phyloP scores from a whole-genome alignment of 2,113 vertebrate genomes.

The Melanostigma gelatinosum region DNA sequence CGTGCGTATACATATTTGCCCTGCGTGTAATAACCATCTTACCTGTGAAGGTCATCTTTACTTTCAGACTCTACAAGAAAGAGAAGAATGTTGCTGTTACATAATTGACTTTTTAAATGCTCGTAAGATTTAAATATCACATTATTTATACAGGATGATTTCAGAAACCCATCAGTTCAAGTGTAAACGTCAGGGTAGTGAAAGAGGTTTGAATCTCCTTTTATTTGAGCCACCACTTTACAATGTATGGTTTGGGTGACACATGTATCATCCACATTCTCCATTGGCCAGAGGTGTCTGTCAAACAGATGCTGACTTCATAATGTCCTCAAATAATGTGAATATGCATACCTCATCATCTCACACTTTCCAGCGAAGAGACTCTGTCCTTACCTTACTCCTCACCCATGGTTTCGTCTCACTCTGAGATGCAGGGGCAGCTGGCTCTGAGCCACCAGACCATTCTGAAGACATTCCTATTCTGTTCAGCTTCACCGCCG shows the following conservation, averaged over 20 bases:
- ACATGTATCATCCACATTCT: not conserved
- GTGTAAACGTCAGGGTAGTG: not conserved
- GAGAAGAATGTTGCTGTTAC: not conserved
- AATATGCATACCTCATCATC: not conserved
- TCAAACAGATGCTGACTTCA: not conserved
- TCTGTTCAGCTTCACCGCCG: conserved; percentile 39
- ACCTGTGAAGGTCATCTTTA: conserved; percentile 72
- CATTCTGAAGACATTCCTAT: conserved; percentile 84
- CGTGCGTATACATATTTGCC: not conserved
- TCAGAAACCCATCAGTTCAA: not conserved
- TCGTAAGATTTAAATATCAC: not conserved
- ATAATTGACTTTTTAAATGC: not conserved
- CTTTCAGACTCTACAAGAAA: conserved; percentile 75
- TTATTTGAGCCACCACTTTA: not conserved
- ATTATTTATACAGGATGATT: not conserved
- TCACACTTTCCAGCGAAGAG: not conserved
- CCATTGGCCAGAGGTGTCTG: not conserved
- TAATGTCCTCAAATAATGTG: not conserved
- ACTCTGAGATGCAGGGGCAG: conserved; percentile 1
- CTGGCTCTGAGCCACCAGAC: conserved; percentile 74
- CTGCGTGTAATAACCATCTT: conserved; percentile 23
- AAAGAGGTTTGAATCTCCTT: not conserved
- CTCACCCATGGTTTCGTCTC: conserved; percentile 63
- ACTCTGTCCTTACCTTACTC: conserved; percentile 80
- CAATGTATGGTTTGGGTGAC: not conserved